These are phyloP conservation scores for Osmoderma eremita DNA, from an alignment of 2,888 invertebrate species.

Conservation along the genomic window DNA sequence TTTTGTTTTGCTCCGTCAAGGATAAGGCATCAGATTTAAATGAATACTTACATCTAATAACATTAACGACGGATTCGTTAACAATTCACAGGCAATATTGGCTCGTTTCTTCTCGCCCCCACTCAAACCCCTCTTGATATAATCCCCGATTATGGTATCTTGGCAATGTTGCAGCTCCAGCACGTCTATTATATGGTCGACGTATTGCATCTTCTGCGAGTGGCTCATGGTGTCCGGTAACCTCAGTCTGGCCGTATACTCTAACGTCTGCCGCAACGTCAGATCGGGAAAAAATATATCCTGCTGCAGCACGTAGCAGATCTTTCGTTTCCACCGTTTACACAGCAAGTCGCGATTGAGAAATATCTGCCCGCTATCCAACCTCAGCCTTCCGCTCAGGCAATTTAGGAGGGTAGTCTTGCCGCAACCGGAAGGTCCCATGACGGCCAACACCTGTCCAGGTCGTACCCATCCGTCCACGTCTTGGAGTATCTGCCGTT, in stretches of 20 bases:
- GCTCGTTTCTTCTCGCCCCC: conserved; percentile 87
- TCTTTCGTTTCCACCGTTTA: conserved; percentile 77
- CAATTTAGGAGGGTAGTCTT: conserved; percentile 83
- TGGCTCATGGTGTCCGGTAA: conserved; percentile 78
- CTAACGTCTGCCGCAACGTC: conserved; percentile 79
- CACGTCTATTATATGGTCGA: conserved; percentile 80
- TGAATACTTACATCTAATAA: conserved; percentile 82
- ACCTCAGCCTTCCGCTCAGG: conserved; percentile 75
- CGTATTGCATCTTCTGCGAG: conserved; percentile 78
- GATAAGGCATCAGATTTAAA: no score
- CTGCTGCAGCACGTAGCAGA: conserved; percentile 84
- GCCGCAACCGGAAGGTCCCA: conserved; percentile 83
- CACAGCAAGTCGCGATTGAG: conserved; percentile 63
- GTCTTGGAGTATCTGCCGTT: conserved; percentile 72
- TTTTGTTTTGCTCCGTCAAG: no score
- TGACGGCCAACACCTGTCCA: conserved; percentile 81
- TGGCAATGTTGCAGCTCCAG: conserved; percentile 79
- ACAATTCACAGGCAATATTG: conserved; percentile 83
- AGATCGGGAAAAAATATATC: conserved; percentile 84
- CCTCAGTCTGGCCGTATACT: conserved; percentile 69
- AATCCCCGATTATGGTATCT: conserved; percentile 82
- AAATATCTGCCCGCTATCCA: conserved; percentile 71
- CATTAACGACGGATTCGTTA: conserved; percentile 83
- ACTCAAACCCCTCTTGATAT: conserved; percentile 78
- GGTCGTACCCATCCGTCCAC: conserved; percentile 79